A percentile compares a stretch with the other conserved stretches of the same genome.
phyloP scores from a whole-genome alignment of 2,797 vertebrate genomes.

The Vultur gryphus region DNA sequence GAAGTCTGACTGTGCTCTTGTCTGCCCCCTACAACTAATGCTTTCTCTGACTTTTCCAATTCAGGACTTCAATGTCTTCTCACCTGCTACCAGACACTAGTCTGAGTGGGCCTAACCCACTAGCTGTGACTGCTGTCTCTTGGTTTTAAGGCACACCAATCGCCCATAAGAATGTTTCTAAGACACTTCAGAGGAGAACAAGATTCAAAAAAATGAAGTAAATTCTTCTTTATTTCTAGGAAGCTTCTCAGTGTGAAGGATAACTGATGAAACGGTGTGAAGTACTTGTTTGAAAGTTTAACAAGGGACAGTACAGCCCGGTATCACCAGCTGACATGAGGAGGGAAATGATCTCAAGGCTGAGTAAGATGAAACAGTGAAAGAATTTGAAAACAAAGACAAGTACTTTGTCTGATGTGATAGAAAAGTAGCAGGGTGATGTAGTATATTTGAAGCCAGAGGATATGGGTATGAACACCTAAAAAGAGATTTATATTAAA shows the following conservation, averaged over 20 bases:
- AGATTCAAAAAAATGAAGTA: rapidly evolving
- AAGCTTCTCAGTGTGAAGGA: neutral
- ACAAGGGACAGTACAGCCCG: neutral
- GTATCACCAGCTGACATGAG: neutral
- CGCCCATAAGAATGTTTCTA: neutral
- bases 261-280: neutral
- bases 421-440: neutral
- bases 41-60: neutral
- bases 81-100: neutral
- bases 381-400: neutral
- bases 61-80: neutral
- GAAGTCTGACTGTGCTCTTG: neutral
- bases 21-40: neutral
- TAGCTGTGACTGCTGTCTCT: neutral
- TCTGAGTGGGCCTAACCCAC: neutral
- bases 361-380: neutral
- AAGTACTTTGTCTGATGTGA: neutral
- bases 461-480: neutral
- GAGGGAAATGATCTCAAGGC: neutral
- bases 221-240: neutral
- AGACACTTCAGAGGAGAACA: neutral
- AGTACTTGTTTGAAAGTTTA: neutral
- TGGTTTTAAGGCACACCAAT: neutral
- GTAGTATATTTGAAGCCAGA: neutral
- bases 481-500: neutral